These are phyloP conservation scores for Prorops nasuta DNA, from an alignment of 1,140 invertebrate genomes.

Conservation along the genomic window DNA sequence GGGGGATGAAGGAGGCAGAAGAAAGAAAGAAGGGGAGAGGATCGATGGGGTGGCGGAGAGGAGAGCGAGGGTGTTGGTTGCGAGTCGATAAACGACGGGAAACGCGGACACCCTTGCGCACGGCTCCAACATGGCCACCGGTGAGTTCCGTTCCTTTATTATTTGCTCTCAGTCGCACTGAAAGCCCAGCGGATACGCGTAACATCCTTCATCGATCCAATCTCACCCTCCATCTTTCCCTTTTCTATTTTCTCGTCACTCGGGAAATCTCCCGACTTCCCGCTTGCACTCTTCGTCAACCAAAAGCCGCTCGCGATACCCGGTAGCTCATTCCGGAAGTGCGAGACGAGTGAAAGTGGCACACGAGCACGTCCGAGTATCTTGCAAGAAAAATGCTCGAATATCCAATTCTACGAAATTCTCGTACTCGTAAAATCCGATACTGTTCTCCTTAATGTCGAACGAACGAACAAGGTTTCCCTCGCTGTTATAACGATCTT, in stretches of 20 bases:
- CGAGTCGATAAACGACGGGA: slow-evolving; percentile 46
- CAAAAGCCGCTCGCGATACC: not conserved
- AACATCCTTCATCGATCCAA: slow-evolving; percentile 12
- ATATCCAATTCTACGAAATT: no score
- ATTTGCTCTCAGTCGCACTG: not conserved
- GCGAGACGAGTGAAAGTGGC: no score
- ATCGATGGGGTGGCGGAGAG: slow-evolving; percentile 8
- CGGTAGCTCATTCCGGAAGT: no score
- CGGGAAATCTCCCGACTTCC: not conserved
- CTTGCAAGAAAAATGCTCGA: no score
- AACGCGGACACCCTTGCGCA: slow-evolving; percentile 44
- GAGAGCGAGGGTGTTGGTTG: slow-evolving; percentile 40
- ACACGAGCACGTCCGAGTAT: no score
- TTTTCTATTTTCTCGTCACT: not conserved
- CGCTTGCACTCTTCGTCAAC: not conserved
- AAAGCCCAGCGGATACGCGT: slow-evolving; percentile 1
- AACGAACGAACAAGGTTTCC: no score
- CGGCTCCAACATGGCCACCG: slow-evolving; percentile 47
- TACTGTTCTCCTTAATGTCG: no score
- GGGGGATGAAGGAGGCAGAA: slow-evolving; percentile 9
- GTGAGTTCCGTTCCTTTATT: slow-evolving; percentile 32
- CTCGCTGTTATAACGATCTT: no score
- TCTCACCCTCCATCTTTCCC: not conserved
- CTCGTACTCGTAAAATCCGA: no score
- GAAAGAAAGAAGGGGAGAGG: slow-evolving; percentile 12